These are phyloP conservation scores for Morpho achilles DNA, from an alignment of 2,888 invertebrate species.

Conservation along the genomic window DNA sequence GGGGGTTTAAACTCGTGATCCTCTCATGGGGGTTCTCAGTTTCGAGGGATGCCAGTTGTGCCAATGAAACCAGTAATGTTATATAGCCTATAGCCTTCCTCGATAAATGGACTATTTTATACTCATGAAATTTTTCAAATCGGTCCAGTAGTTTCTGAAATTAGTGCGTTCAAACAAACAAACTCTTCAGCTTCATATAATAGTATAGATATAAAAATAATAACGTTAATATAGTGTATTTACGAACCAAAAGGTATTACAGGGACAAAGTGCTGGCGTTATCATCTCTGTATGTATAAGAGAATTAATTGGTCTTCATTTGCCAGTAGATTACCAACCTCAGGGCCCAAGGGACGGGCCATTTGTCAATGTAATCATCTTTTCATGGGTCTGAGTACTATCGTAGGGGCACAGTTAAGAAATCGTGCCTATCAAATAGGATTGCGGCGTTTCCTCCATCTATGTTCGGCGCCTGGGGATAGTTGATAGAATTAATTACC, in stretches of 20 bases:
- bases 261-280: conserved; percentile 28
- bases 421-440: conserved; percentile 39
- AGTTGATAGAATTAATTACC: conserved; percentile 4
- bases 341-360: conserved; percentile 42
- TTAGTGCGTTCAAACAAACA: no score
- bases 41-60: no score
- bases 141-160: no score
- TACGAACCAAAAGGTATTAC: neutral
- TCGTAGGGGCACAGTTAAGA: conserved; percentile 42
- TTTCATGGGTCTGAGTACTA: conserved; percentile 48
- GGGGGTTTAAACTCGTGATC: no score
- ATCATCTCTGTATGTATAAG: conserved; percentile 40
- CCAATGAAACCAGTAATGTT: no score
- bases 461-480: conserved; percentile 5
- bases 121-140: no score
- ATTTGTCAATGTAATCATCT: conserved; percentile 68
- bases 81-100: no score
- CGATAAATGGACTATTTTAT: no score
- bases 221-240: no score
- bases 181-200: no score
- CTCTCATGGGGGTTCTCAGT: no score
- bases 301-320: conserved; percentile 59
- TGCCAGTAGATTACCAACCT: conserved; percentile 55
- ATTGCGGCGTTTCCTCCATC: conserved; percentile 31
- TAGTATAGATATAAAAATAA: no score